A percentile compares a stretch with the other conserved stretches of the same genome.
These are phyloP conservation scores for Gnatocerus cornutus DNA, from an alignment of 2,888 invertebrate species.

Conservation along the genomic window DNA sequence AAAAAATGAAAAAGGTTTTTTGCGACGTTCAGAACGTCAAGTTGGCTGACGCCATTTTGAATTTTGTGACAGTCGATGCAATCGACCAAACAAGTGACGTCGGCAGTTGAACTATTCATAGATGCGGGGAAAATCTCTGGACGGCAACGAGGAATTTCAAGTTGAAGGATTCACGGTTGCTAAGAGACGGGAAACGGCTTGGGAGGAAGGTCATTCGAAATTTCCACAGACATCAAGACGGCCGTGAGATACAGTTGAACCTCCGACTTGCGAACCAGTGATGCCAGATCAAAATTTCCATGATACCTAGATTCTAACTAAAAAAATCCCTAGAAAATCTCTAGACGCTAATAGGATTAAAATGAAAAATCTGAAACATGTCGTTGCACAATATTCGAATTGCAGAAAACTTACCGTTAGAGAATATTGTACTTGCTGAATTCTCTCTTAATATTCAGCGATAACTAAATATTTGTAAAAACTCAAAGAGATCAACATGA, in stretches of 20 bases:
- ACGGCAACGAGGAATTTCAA: constrained; percentile 21
- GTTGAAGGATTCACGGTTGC: constrained; percentile 10
- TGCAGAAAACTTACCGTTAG: too few relatives aligned
- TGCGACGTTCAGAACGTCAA: constrained; percentile 66
- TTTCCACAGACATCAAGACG: neutral
- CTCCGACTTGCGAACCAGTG: too few relatives aligned
- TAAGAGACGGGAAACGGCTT: neutral
- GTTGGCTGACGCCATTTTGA: constrained; percentile 70
- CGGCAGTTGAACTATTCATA: constrained; percentile 9
- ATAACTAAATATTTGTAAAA: too few relatives aligned
- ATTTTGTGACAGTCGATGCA: constrained; percentile 54
- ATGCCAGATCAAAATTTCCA: too few relatives aligned
- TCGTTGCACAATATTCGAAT: too few relatives aligned
- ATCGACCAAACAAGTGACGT: constrained; percentile 48
- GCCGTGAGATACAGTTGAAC: constrained; percentile 1
- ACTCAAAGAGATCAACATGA: too few relatives aligned
- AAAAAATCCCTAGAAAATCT: too few relatives aligned
- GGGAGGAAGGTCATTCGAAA: neutral
- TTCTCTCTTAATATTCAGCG: too few relatives aligned
- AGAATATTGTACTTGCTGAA: too few relatives aligned
- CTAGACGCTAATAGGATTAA: too few relatives aligned
- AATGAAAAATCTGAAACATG: too few relatives aligned
- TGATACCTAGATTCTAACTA: too few relatives aligned
- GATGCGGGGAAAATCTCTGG: neutral
- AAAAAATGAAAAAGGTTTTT: constrained; percentile 53